These are phyloP conservation scores for Catalaphyllia jardinei DNA, from an alignment of 64 coral and sea anemone genomes.

Conservation along the genomic window DNA sequence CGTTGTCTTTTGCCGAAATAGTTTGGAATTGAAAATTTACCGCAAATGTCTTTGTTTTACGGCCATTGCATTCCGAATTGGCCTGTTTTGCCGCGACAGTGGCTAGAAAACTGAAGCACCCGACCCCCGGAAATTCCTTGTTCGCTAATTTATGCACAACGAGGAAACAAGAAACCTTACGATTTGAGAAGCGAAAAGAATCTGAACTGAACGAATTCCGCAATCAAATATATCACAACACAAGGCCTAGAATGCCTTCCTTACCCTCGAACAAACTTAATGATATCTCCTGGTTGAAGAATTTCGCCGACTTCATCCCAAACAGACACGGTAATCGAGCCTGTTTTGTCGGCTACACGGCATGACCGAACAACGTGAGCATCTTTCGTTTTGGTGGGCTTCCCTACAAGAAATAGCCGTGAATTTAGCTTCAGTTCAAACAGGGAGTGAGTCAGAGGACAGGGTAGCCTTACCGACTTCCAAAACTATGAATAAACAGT, in stretches of 20 bases:
- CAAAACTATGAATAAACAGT: conserved; percentile 97
- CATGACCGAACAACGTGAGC: conserved; percentile 91
- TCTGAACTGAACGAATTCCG: neutral
- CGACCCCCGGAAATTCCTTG: neutral
- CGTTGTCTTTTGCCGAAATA: neutral
- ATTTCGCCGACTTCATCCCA: conserved; percentile 95
- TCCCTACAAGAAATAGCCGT: conserved; percentile 65
- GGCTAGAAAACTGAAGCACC: neutral
- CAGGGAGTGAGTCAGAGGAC: conserved; percentile 13
- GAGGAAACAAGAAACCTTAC: conserved; percentile 8
- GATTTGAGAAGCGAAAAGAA: neutral
- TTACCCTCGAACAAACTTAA: conserved; percentile 95
- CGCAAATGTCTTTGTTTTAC: neutral
- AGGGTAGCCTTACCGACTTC: conserved; percentile 78
- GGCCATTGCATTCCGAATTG: too few species aligned
- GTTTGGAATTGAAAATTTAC: neutral
- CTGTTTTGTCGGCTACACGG: conserved; percentile 96
- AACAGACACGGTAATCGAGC: conserved; percentile 92
- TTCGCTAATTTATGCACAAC: conserved; percentile 8
- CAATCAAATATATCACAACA: neutral
- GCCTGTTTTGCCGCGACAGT: neutral
- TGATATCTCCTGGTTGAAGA: conserved; percentile 95
- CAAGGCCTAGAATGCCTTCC: conserved; percentile 2
- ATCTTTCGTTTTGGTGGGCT: conserved; percentile 96
- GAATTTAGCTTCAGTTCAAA: conserved; percentile 14